Evolutionary conservation across 2,888 invertebrate genomes (phyloP).

Genomic region (Lasioglossum villosulum): DNA sequence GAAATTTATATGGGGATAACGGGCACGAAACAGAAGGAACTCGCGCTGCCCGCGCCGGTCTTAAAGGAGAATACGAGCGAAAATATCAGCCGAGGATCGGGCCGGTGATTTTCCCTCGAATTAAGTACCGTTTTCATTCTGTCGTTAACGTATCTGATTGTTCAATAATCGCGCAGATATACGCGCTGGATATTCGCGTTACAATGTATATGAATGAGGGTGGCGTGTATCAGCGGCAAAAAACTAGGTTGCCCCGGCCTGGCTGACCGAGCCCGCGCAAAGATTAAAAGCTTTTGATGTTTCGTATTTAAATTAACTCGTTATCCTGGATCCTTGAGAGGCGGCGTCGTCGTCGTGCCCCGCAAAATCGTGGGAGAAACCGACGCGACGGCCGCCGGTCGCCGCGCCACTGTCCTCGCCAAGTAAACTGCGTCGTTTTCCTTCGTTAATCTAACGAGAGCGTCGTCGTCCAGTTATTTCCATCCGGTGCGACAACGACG

Average conservation of each 20-base stretch:
- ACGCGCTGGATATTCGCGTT: conserved; percentile 61
- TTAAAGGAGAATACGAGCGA: conserved; percentile 8
- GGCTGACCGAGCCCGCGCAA: conserved; percentile 61
- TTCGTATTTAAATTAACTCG: conserved; percentile 74
- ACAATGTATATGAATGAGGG: conserved; percentile 71
- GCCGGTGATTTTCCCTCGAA: conserved; percentile 33
- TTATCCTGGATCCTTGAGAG: conserved; percentile 69
- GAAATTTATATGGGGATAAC: conserved; percentile 40
- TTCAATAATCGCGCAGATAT: conserved; percentile 70
- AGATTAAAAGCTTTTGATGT: conserved; percentile 74
- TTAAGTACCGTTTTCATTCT: conserved; percentile 54
- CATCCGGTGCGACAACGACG: background rate
- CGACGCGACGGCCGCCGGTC: background rate
- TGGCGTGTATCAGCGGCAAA: conserved; percentile 69
- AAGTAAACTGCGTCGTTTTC: conserved; percentile 25
- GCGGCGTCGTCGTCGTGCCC: background rate
- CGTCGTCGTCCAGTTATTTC: conserved; percentile 2
- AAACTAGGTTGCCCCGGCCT: conserved; percentile 64
- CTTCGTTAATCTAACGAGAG: conserved; percentile 14
- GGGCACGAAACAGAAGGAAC: conserved; percentile 32
- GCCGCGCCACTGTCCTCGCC: conserved; percentile 26
- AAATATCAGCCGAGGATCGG: conserved; percentile 35
- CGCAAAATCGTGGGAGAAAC: conserved; percentile 48
- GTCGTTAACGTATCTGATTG: conserved; percentile 71
- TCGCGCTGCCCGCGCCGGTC: background rate